These are phyloP conservation scores for Drosophila nr. medialis DNA, from an alignment of 2,888 invertebrate species.

Conservation along the genomic window DNA sequence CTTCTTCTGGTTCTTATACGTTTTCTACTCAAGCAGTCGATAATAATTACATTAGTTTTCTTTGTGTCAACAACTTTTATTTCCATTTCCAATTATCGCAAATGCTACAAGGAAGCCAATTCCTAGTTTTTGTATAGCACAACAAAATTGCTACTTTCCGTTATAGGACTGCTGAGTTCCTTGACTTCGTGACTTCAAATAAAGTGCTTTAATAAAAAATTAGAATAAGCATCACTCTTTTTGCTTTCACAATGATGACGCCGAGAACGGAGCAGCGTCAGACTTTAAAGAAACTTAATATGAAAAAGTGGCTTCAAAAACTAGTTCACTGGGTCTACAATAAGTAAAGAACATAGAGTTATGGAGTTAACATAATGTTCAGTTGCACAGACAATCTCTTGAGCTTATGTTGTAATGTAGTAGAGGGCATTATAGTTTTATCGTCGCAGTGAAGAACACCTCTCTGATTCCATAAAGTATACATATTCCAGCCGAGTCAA, in stretches of 20 bases:
- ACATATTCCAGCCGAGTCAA: not conserved
- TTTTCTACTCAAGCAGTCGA: constrained; percentile 41
- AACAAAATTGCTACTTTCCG: not conserved
- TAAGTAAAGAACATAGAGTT: not conserved
- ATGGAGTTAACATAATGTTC: not conserved
- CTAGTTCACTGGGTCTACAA: not conserved
- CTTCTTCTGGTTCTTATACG: constrained; percentile 8
- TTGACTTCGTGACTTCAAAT: not conserved
- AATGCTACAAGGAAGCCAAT: constrained; percentile 30
- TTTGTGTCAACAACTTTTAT: constrained; percentile 44
- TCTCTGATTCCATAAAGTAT: not conserved
- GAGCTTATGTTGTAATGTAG: not conserved
- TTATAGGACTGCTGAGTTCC: not conserved
- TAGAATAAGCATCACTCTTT: not conserved
- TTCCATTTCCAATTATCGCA: constrained; percentile 45
- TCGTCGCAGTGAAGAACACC: not conserved
- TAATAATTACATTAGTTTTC: constrained; percentile 58
- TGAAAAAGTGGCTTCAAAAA: not conserved
- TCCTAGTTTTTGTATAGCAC: not conserved
- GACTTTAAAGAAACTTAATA: not conserved
- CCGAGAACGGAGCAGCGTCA: not conserved
- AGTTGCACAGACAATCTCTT: not conserved
- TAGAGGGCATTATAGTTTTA: not conserved
- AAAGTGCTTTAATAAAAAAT: not conserved
- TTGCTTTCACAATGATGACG: not conserved